Base-by-base conservation (phyloP, 1,140 invertebrate species). In the Calliopsis andreniformis region DNA sequence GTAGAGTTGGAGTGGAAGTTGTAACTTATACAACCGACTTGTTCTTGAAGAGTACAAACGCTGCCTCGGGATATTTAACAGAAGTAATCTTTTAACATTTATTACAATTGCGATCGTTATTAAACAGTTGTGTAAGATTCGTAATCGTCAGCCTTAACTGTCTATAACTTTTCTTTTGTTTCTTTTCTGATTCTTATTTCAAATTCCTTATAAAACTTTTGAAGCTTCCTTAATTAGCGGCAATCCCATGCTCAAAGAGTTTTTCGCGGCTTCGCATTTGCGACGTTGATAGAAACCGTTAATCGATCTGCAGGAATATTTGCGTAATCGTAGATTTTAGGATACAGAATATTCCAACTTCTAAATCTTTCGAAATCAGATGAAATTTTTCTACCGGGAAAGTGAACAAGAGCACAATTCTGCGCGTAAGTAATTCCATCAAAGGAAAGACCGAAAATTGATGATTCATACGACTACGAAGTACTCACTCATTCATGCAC, bases 141-240 rank as follows among this genome's bases (percentile, higher is more conserved):
- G 28, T 39, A 62, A 71, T 62, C 43, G 14, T n/a, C 12, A 23
- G 10, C 30, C 25, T n/a, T 35, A 1, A 4, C 47, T 7, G 45
- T 18, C n/a, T 8, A 0, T 4, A 49, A 10, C 10, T 3, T 25
- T 14, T 10, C 32, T 8, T 18, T 20, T 12, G 7, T 25, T 10
- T 6, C n/a, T 14, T 58, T 30, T 3, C n/a, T 35, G 14, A n/a
- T 25, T 12, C 10, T 20, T 67, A 77, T 59, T 23, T 28, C 20
- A 69, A 62, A 32, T 45, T 28, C 32, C 23, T 47, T 25, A 18
- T 16, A 0, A 20, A n/a, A 47, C 18, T 66, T 66, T 47, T 16
- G 2, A 2, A 53, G 55, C 67, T 78, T 73, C 76, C 43, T 78
- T 39, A 43, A 79, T 73, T 78, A 66, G 2, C 14, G 3, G 3